phyloP scores from a whole-genome alignment of 2,888 invertebrate species.

The Diachrysia chrysitis region DNA sequence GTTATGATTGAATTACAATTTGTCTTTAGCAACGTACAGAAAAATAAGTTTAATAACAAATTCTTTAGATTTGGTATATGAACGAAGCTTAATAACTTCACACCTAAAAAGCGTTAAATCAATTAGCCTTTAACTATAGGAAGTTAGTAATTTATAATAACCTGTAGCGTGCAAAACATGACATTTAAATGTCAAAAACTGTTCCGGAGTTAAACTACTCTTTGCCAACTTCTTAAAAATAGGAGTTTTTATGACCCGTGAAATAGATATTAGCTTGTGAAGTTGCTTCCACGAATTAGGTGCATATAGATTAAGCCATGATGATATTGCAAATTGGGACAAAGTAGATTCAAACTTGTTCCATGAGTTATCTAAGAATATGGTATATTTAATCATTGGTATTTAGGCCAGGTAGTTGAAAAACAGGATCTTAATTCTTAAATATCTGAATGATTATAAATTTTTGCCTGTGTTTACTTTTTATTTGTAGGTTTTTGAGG shows the following conservation, averaged over 20 bases:
- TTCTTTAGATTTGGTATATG: not conserved
- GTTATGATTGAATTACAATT: not conserved
- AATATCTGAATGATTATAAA: not conserved
- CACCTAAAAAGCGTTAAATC: conserved; percentile 5
- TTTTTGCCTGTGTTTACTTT: not conserved
- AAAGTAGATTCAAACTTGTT: no score
- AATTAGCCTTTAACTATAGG: conserved; percentile 41
- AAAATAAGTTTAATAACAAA: not conserved
- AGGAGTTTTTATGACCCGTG: not conserved
- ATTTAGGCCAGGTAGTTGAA: no score
- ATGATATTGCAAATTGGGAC: no score
- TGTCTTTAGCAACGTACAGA: not conserved
- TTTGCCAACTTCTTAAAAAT: conserved; percentile 5
- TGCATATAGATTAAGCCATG: no score
- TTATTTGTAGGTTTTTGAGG: not conserved
- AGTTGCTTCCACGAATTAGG: no score
- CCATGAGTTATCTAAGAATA: no score
- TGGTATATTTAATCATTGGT: no score
- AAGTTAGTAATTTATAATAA: conserved; percentile 51
- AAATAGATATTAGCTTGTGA: no score
- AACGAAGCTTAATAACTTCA: not conserved
- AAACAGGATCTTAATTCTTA: not conserved
- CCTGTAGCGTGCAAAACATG: conserved; percentile 52
- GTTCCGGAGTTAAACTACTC: conserved; percentile 59
- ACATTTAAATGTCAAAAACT: conserved; percentile 73